Base-by-base conservation (phyloP, 2,888 invertebrate genomes). In the Chironomus tentans region DNA sequence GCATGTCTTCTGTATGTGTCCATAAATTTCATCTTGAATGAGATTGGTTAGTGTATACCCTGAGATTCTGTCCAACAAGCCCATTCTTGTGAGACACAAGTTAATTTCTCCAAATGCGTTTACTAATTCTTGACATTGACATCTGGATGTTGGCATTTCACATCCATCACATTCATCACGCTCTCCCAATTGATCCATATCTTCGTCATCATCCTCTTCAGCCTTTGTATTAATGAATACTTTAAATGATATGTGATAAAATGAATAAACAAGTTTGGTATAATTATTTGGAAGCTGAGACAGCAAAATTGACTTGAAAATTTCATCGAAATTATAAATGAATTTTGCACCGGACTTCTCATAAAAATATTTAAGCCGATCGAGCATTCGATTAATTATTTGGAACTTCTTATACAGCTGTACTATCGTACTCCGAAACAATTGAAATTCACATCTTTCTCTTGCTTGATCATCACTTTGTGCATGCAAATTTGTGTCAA, bases 31-130 rank as follows among this genome's bases (percentile, higher is more conserved):
- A 79, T 90, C 86, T 81, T 95, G 93, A 78, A 96, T 93, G 74
- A 97, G 87, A 77, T 88, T 88, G 1, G 95, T 95, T 10, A 97
- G 85, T 0, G 94, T 90, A 82, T 93, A 92, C 0, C 95, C 95
- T 2, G 94, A 91, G 48, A 97, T 84, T 79, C 93, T 88, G 82
- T 96, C 95, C 70, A 95, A 83, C 69, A 96, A 83, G 77, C 90
- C 91, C 80, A 96, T 84, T 81, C 92, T 89, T 79, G 90, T 87
- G n/a, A 94, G 84, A 82, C 89, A 91, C 82, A 87, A 87, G 81
- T 95, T 95, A 3, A 92, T 91, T 78, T 91, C 89, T 82, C 89
- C 87, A 79, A 92, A 92, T 77, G 88, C 86, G 78, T 87, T 84
- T 18, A 89, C 85, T 69, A 89, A 86, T 46, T 85, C 82, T 78